These are phyloP conservation scores for Seira ritae DNA, from an alignment of 2,888 invertebrate species.

Conservation along the genomic window DNA sequence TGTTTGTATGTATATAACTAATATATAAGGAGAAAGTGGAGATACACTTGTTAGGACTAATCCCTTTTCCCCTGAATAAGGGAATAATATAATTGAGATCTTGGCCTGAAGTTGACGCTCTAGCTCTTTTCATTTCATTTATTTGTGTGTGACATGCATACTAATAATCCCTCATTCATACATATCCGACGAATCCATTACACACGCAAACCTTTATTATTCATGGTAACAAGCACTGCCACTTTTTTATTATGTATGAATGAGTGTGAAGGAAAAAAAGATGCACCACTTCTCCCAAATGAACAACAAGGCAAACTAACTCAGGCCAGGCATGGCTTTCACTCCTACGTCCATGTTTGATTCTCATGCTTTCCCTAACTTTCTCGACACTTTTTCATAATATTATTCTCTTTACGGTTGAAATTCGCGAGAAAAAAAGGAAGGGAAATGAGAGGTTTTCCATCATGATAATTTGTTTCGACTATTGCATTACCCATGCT, in stretches of 20 bases:
- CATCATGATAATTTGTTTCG: background rate
- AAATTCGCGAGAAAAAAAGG: background rate
- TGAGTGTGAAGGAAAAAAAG: background rate
- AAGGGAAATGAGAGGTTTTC: background rate
- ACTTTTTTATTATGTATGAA: slow-evolving; percentile 1
- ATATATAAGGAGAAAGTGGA: too few relatives aligned
- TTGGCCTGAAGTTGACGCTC: background rate
- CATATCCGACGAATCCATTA: background rate
- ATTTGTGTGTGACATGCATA: slow-evolving; percentile 16
- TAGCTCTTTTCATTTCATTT: slow-evolving; percentile 11
- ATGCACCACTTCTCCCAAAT: background rate
- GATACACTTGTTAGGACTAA: too few relatives aligned
- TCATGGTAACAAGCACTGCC: slow-evolving; percentile 19
- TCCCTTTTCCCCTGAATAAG: too few relatives aligned
- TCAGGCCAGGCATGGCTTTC: background rate
- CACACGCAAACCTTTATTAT: slow-evolving; percentile 17
- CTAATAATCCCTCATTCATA: slow-evolving; percentile 14
- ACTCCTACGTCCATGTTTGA: background rate
- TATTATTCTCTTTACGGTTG: background rate
- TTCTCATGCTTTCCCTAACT: background rate
- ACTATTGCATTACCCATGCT: background rate
- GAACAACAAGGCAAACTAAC: background rate
- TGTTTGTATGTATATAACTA: too few relatives aligned
- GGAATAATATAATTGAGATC: too few relatives aligned
- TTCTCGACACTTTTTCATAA: background rate